Evolutionary conservation across 2,113 vertebrate species (phyloP).

Genomic region (Gymnogyps californianus): DNA sequence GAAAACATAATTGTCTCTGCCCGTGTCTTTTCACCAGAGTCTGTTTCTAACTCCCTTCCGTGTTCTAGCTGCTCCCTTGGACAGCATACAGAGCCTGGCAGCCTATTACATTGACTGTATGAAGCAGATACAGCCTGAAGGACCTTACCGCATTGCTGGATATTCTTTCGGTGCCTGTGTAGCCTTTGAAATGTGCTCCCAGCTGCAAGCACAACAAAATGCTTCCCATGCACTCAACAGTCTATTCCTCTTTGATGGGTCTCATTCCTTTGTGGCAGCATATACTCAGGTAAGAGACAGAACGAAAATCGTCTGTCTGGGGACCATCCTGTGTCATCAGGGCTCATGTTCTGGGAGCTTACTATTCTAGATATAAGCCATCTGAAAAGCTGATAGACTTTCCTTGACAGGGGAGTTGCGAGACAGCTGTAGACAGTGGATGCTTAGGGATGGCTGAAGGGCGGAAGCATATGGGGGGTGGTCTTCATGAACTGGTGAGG

Average conservation of each 20-base stretch:
- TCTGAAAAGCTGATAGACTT: neutral
- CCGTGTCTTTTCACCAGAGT: neutral
- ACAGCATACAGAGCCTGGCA: constrained; percentile 90
- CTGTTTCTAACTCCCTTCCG: neutral
- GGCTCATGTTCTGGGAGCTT: neutral
- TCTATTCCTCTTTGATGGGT: constrained; percentile 93
- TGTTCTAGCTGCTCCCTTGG: constrained; percentile 85
- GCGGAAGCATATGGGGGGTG: neutral
- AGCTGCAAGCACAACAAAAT: constrained; percentile 83
- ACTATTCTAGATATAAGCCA: neutral
- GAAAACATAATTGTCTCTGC: neutral
- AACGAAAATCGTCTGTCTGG: neutral
- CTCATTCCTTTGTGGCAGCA: constrained; percentile 90
- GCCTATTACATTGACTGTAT: constrained; percentile 87
- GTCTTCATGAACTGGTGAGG: neutral
- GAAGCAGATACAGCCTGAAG: constrained; percentile 87
- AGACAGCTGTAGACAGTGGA: neutral
- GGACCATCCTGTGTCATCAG: neutral
- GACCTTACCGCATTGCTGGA: constrained; percentile 89
- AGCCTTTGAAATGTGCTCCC: constrained; percentile 96
- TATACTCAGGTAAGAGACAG: constrained; percentile 85
- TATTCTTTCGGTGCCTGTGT: constrained; percentile 98
- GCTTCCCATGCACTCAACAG: constrained; percentile 75
- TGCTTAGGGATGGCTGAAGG: neutral
- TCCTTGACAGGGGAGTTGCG: neutral